Conservation (phyloP, 1,140 invertebrate genomes). For the Drosophila guanche region DNA sequence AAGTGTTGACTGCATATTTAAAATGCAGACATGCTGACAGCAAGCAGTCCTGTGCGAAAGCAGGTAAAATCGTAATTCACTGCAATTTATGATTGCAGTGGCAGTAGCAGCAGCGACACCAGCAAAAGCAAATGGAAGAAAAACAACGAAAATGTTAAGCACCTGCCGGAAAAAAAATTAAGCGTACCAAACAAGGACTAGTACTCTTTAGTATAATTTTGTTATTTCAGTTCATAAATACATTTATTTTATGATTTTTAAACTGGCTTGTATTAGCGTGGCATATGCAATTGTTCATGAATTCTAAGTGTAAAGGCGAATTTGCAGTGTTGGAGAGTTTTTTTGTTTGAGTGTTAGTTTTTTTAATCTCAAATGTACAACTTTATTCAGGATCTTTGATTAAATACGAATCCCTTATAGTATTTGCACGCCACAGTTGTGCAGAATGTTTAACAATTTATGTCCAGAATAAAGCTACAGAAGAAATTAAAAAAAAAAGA, state of each 20-base stretch:
- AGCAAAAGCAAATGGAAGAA: slow-evolving; percentile 21
- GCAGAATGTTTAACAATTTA: background rate
- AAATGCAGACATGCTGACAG: slow-evolving; percentile 62
- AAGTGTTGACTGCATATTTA: slow-evolving; percentile 71
- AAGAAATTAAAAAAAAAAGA: too few relatives aligned
- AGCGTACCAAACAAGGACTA: slow-evolving; percentile 13
- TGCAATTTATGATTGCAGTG: slow-evolving; percentile 69
- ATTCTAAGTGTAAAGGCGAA: too few relatives aligned
- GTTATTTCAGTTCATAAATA: background rate
- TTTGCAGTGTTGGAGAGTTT: too few relatives aligned
- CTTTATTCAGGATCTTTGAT: too few relatives aligned
- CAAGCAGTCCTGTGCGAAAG: slow-evolving; percentile 37
- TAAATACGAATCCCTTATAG: too few relatives aligned
- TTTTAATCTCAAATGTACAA: too few relatives aligned
- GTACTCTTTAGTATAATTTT: background rate
- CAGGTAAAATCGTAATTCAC: slow-evolving; percentile 73
- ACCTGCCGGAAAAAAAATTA: background rate
- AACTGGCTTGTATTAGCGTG: too few relatives aligned
- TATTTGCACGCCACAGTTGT: too few relatives aligned
- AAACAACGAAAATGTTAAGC: slow-evolving; percentile 36
- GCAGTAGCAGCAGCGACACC: slow-evolving; percentile 23
- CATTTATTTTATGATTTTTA: background rate
- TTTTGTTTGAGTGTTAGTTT: too few relatives aligned
- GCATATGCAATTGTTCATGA: too few relatives aligned
- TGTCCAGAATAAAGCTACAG: background rate